phyloP scores from a whole-genome alignment of 1,140 invertebrate genomes.

The Drosophila arizonae region DNA sequence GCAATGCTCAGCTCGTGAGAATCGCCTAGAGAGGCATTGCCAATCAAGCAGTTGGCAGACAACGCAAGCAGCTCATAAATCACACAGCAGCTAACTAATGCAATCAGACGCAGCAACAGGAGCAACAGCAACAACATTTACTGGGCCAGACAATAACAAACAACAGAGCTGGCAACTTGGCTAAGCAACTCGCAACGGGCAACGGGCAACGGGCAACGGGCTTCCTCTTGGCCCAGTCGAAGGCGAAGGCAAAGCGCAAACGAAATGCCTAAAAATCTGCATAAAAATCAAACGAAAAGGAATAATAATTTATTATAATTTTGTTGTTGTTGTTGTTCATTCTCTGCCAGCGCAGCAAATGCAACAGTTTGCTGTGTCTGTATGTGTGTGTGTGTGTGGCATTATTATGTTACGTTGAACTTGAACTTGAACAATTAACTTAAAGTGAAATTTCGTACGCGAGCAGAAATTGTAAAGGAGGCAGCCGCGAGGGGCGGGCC shows the following conservation, averaged over 20 bases:
- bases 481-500: background rate
- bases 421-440: constrained; percentile 81
- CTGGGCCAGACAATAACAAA: constrained; percentile 29
- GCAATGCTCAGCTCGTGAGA: background rate
- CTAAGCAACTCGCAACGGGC: constrained; percentile 13
- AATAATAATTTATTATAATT: constrained; percentile 82
- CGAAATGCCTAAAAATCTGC: constrained; percentile 70
- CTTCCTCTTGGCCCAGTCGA: no score
- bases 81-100: constrained; percentile 34
- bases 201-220: constrained; percentile 17
- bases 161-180: constrained; percentile 12
- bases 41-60: constrained; percentile 12
- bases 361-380: constrained; percentile 50
- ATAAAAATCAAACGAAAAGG: constrained; percentile 80
- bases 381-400: constrained; percentile 40
- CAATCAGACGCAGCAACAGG: constrained; percentile 32
- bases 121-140: constrained; percentile 26
- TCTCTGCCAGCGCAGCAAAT: constrained; percentile 30
- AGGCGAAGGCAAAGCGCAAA: constrained; percentile 17
- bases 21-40: background rate
- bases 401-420: constrained; percentile 81
- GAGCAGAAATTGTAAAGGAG: constrained; percentile 76
- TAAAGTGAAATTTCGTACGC: constrained; percentile 81
- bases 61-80: constrained; percentile 22
- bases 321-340: constrained; percentile 46